Conservation (phyloP, 2,797 vertebrate species). For the Phataginus tricuspis region DNA sequence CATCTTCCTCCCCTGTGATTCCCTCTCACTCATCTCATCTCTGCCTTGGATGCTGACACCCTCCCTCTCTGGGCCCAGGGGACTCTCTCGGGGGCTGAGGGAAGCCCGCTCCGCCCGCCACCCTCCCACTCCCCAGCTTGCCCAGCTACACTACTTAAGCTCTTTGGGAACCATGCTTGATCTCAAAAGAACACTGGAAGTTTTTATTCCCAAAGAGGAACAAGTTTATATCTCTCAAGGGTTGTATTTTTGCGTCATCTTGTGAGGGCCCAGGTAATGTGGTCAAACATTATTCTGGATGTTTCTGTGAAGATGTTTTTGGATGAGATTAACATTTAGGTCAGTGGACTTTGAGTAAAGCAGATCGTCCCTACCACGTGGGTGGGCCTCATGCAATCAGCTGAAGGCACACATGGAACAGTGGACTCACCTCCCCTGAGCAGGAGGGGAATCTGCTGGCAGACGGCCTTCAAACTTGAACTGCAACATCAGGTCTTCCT, state of each 20-base stretch:
- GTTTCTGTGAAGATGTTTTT: neutral
- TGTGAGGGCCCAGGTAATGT: neutral
- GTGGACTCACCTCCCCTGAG: neutral
- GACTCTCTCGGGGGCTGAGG: too few relatives aligned
- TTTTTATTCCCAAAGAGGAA: neutral
- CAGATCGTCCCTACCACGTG: neutral
- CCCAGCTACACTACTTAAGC: neutral
- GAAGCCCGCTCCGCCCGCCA: neutral
- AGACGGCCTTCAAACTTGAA: neutral
- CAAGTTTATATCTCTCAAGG: neutral
- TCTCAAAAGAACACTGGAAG: neutral
- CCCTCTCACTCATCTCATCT: neutral
- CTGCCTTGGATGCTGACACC: neutral
- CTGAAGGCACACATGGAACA: neutral
- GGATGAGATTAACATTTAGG: neutral
- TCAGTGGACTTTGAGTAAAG: neutral
- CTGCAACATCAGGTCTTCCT: neutral
- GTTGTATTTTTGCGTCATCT: neutral
- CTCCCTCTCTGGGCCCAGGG: neutral
- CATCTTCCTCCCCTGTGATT: neutral
- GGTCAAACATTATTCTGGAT: neutral
- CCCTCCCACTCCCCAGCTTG: fast-evolving
- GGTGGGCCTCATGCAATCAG: neutral
- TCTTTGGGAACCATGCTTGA: neutral
- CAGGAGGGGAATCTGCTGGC: neutral